Percentiles rank a stretch among this genome's conserved stretches.
Conservation (phyloP, 2,797 vertebrate species). For the Cirrhinus molitorella region DNA sequence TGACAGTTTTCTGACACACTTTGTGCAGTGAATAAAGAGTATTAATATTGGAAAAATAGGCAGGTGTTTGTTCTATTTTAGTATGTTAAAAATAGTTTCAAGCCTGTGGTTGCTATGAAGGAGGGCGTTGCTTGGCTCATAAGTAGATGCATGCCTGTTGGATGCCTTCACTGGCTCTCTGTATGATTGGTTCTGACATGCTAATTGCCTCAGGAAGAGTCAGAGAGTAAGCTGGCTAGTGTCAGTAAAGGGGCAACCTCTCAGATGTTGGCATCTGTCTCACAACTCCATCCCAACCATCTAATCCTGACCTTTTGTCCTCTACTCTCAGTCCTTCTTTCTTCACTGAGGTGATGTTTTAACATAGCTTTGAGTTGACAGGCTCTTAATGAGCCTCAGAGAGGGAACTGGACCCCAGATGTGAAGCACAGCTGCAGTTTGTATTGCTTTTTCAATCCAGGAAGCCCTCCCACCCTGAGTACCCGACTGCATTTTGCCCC, state of each 20-base stretch:
- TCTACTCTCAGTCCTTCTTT: background rate
- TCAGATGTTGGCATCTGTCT: conserved; percentile 34
- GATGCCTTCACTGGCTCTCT: conserved; percentile 37
- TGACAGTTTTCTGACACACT: background rate
- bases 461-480: conserved; percentile 9
- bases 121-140: conserved; percentile 23
- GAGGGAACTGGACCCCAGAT: conserved; percentile 39
- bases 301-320: conserved; percentile 31
- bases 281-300: conserved; percentile 9
- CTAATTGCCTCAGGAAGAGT: conserved; percentile 37
- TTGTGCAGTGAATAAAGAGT: background rate
- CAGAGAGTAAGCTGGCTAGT: conserved; percentile 4
- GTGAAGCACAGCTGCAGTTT: conserved; percentile 49
- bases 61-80: conserved; percentile 21
- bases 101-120: conserved; percentile 28
- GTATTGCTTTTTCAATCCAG: background rate
- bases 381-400: conserved; percentile 7
- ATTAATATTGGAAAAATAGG: conserved; percentile 12
- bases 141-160: conserved; percentile 40
- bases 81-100: conserved; percentile 45
- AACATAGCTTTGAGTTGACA: conserved; percentile 19
- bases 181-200: conserved; percentile 52
- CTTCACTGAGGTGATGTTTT: conserved; percentile 4
- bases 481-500: background rate
- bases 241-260: conserved; percentile 10